Conservation (phyloP, 2,888 invertebrate species). For the Acanthoscelides obtectus region DNA sequence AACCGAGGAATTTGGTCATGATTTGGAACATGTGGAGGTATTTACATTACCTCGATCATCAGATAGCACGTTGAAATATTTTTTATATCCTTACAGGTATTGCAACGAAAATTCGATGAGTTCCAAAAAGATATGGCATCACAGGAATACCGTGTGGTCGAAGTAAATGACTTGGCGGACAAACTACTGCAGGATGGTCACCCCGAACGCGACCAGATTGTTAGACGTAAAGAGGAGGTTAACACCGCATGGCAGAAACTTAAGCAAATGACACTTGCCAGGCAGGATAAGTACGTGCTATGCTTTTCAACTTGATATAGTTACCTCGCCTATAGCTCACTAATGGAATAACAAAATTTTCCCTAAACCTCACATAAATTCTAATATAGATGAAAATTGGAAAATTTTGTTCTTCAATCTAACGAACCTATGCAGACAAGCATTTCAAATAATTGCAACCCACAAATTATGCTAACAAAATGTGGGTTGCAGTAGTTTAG, state of each 20-base stretch:
- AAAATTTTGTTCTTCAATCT: too few relatives aligned
- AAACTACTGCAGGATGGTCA: constrained; percentile 79
- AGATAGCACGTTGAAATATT: not conserved
- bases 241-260: constrained; percentile 97
- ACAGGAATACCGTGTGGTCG: constrained; percentile 93
- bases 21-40: constrained; percentile 95
- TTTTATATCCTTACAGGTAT: constrained; percentile 23
- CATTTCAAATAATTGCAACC: too few relatives aligned
- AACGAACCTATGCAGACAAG: too few relatives aligned
- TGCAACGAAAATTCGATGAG: constrained; percentile 99
- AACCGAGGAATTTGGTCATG: constrained; percentile 97
- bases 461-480: too few relatives aligned
- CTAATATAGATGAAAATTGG: too few relatives aligned
- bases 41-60: not conserved
- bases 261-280: constrained; percentile 87
- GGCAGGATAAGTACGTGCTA: constrained; percentile 72
- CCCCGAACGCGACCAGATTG: constrained; percentile 45
- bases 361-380: too few relatives aligned
- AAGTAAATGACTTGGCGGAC: constrained; percentile 94
- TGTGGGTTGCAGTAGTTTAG: too few relatives aligned
- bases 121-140: constrained; percentile 99
- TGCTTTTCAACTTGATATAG: too few relatives aligned
- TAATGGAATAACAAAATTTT: too few relatives aligned
- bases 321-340: not conserved
- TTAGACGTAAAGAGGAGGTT: constrained; percentile 68